Percentiles rank a stretch among this genome's conserved stretches.
These are phyloP conservation scores for Pan paniscus DNA, from an alignment of 2,113 vertebrate species.

Conservation along the genomic window DNA sequence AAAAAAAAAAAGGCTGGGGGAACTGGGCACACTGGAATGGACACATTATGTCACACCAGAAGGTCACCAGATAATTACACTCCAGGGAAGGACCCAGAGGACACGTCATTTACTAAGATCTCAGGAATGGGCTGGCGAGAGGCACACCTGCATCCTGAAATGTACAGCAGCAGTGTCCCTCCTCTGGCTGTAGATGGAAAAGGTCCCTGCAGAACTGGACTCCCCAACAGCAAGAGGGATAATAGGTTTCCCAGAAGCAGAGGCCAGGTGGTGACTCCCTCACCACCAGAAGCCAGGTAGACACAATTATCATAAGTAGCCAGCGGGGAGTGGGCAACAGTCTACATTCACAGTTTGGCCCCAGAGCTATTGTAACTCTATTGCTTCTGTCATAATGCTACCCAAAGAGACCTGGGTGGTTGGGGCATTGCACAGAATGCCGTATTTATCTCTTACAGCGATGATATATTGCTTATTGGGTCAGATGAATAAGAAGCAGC, in stretches of 20 bases:
- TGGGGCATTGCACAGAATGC: too few relatives aligned
- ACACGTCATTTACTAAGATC: not conserved
- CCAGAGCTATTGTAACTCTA: not conserved
- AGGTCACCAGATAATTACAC: not conserved
- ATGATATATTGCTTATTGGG: rapidly evolving
- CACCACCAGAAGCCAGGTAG: not conserved
- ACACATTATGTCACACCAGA: not conserved
- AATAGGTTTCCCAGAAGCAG: not conserved
- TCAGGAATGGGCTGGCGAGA: not conserved
- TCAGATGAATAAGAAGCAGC: not conserved
- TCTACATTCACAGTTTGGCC: not conserved
- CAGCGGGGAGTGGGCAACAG: not conserved
- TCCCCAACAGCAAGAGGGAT: not conserved
- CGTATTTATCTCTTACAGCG: too few relatives aligned
- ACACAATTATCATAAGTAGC: not conserved
- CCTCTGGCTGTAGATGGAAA: too few relatives aligned
- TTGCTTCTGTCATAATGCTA: too few relatives aligned
- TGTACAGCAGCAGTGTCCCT: not conserved
- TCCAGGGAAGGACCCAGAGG: not conserved
- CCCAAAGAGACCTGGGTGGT: not conserved
- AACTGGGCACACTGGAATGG: not conserved
- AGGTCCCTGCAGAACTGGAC: not conserved
- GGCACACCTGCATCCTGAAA: not conserved
- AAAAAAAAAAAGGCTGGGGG: too few relatives aligned
- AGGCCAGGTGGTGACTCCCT: not conserved